A percentile compares a stretch with the other conserved stretches of the same genome.
Evolutionary conservation across 92 coral and sea anemone species (phyloP).

Genomic region (Porites divaricata): DNA sequence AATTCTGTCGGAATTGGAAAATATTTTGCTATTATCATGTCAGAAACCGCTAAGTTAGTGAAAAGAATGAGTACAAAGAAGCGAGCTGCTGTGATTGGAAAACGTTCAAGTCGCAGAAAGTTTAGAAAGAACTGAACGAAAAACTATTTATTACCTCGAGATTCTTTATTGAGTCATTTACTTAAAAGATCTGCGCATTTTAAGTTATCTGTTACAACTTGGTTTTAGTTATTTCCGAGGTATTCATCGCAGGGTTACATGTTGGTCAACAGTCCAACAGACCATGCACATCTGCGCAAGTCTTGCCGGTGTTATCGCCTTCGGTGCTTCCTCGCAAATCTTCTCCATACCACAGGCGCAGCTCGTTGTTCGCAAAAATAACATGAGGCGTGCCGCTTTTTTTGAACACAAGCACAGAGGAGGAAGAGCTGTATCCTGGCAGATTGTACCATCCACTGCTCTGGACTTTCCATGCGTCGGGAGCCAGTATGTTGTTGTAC

Average conservation of each 20-base stretch:
- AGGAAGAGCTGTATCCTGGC: background rate
- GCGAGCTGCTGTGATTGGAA: too few relatives aligned
- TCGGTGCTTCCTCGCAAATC: constrained; percentile 10
- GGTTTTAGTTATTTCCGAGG: too few relatives aligned
- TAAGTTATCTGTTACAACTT: too few relatives aligned
- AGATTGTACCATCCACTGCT: background rate
- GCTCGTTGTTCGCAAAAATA: background rate
- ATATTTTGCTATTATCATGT: too few relatives aligned
- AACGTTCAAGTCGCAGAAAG: too few relatives aligned
- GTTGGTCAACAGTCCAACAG: constrained; percentile 1
- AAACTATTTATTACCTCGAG: background rate
- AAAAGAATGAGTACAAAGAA: too few relatives aligned
- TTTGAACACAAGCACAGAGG: too few relatives aligned
- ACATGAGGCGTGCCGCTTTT: background rate
- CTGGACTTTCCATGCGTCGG: background rate
- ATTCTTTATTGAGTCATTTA: background rate
- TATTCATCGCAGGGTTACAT: background rate
- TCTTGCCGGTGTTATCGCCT: constrained; percentile 6
- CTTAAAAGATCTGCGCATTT: too few relatives aligned
- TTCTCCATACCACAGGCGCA: constrained; percentile 26
- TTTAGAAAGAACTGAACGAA: too few relatives aligned
- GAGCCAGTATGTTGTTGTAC: background rate
- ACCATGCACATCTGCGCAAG: constrained; percentile 30
- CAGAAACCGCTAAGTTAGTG: too few relatives aligned
- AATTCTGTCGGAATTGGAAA: too few relatives aligned